Evolutionary conservation across 2,113 vertebrate genomes (phyloP).

Genomic region (Malurus alboscapulatus): DNA sequence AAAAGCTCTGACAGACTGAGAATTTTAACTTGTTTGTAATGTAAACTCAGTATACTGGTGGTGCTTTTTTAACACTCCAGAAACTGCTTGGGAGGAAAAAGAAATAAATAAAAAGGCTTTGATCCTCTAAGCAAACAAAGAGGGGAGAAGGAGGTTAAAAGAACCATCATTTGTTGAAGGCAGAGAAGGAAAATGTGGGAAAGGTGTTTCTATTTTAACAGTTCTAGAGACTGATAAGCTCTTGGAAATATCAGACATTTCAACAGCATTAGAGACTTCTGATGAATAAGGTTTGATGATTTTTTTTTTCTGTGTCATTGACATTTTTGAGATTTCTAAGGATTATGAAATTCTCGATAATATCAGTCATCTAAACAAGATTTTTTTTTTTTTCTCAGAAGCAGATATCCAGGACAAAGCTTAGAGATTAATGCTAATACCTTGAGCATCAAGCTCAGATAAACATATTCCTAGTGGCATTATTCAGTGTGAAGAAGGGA

Average conservation of each 20-base stretch:
- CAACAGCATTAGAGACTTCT: not conserved
- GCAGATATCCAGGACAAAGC: not conserved
- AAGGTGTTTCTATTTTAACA: conserved; percentile 39
- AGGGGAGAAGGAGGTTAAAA: conserved; percentile 35
- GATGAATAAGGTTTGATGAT: not conserved
- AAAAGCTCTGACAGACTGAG: conserved; percentile 70
- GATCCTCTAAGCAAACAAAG: conserved; percentile 70
- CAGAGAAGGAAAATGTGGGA: conserved; percentile 3
- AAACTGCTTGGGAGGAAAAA: conserved; percentile 25
- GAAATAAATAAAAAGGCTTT: conserved; percentile 55
- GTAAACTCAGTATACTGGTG: conserved; percentile 68
- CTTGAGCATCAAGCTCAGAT: not conserved
- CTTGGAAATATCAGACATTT: not conserved
- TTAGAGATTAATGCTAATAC: not conserved
- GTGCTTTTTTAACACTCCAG: conserved; percentile 51
- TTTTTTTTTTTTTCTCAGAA: not conserved
- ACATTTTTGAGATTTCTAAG: not conserved
- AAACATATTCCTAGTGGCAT: not conserved
- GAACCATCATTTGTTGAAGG: conserved; percentile 34
- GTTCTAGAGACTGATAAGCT: not conserved
- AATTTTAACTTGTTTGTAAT: conserved; percentile 76
- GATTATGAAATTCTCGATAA: not conserved
- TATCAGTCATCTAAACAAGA: not conserved
- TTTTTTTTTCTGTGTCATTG: not conserved
- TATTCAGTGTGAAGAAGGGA: not conserved